Conservation (phyloP, 2,113 vertebrate genomes). For the Bombycilla garrulus region DNA sequence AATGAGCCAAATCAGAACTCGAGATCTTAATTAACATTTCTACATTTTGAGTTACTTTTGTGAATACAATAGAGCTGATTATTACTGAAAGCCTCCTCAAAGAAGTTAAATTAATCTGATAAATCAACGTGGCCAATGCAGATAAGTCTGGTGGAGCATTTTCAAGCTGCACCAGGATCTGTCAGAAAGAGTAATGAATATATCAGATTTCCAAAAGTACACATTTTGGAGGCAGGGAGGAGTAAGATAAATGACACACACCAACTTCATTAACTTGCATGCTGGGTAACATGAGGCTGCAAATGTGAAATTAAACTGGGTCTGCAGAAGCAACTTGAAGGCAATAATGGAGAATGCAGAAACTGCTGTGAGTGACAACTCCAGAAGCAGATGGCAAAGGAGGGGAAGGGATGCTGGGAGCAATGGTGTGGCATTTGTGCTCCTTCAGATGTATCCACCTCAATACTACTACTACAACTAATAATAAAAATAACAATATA, state of each 20-base stretch:
- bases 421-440: background rate
- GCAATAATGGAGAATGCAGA: background rate
- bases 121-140: conserved; percentile 8
- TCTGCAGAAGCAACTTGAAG: background rate
- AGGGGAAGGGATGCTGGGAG: background rate
- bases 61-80: conserved; percentile 38
- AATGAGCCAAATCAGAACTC: background rate
- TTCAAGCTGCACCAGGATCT: background rate
- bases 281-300: background rate
- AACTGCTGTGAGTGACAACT: background rate
- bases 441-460: background rate
- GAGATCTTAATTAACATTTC: conserved; percentile 44
- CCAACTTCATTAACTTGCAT: background rate
- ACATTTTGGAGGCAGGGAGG: background rate
- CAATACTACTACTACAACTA: background rate
- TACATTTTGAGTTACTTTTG: conserved; percentile 22
- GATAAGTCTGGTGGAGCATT: background rate
- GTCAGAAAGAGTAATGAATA: conserved; percentile 22
- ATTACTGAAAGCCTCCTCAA: conserved; percentile 40
- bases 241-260: background rate
- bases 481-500: background rate
- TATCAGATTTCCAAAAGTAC: background rate
- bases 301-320: conserved; percentile 11
- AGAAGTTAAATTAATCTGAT: conserved; percentile 51
- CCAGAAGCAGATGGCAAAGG: background rate